Evolutionary conservation across 2,797 vertebrate genomes (phyloP).

Genomic region (Eospalax fontanierii): DNA sequence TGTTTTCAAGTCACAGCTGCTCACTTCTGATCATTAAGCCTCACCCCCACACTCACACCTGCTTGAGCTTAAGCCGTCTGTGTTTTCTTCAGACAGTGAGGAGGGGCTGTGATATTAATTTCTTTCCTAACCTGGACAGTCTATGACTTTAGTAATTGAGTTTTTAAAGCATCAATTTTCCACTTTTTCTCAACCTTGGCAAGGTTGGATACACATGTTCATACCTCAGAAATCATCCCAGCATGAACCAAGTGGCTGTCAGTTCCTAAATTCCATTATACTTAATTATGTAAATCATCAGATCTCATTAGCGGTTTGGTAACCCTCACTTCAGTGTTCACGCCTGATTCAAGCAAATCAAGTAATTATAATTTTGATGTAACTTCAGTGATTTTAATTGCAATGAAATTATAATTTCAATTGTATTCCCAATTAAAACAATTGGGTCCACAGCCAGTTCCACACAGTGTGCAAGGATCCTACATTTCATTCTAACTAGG

Average conservation of each 20-base stretch:
- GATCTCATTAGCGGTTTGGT: constrained; percentile 75
- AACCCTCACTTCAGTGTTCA: constrained; percentile 66
- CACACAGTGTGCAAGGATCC: neutral
- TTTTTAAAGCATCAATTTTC: neutral
- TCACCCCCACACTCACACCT: neutral
- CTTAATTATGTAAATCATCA: constrained; percentile 76
- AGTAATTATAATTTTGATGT: constrained; percentile 66
- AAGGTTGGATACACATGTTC: no score
- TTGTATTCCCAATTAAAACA: constrained; percentile 56
- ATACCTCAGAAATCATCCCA: neutral
- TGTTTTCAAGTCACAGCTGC: neutral
- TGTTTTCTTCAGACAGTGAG: neutral
- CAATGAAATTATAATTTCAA: constrained; percentile 62
- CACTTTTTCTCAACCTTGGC: neutral
- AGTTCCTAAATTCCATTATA: constrained; percentile 60
- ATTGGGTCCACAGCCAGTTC: neutral
- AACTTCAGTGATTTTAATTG: constrained; percentile 66
- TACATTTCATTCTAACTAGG: neutral
- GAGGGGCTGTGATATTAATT: neutral
- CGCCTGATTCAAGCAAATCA: constrained; percentile 58
- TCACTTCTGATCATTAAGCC: neutral
- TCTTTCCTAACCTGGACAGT: neutral
- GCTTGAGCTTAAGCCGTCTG: neutral
- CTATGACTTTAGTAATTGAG: neutral
- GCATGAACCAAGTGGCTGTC: neutral